These are phyloP conservation scores for Oplegnathus fasciatus DNA, from an alignment of 2,113 vertebrate genomes.

Conservation along the genomic window DNA sequence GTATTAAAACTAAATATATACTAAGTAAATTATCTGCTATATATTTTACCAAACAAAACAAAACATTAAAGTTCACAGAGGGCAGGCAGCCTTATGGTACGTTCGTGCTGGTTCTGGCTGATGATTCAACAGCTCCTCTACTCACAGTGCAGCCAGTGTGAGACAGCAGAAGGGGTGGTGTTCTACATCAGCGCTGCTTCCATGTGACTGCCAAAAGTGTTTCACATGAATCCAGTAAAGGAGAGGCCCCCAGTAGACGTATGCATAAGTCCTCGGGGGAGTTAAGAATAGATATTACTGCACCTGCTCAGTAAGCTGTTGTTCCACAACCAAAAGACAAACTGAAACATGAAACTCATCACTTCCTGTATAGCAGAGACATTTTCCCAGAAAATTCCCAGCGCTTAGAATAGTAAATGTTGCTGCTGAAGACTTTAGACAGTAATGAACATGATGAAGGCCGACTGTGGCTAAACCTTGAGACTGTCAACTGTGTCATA, in stretches of 20 bases:
- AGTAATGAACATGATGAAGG: background rate
- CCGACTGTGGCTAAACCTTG: background rate
- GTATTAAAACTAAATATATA: background rate
- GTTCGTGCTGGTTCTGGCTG: background rate
- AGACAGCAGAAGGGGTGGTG: background rate
- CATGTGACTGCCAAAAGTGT: background rate
- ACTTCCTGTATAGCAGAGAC: background rate
- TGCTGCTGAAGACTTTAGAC: background rate
- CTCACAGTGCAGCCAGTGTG: background rate
- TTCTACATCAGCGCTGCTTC: background rate
- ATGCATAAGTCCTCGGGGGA: background rate
- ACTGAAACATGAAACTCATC: conserved; percentile 3
- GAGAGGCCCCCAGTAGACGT: background rate
- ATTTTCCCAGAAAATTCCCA: background rate
- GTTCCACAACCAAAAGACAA: background rate
- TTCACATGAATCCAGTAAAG: conserved; percentile 4
- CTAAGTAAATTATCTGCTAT: background rate
- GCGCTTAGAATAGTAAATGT: background rate
- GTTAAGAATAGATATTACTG: conserved; percentile 7
- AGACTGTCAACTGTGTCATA: background rate
- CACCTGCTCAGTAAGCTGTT: background rate
- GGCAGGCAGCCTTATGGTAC: background rate
- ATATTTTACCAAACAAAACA: background rate
- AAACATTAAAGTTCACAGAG: background rate
- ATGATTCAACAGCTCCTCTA: conserved; percentile 8